These are phyloP conservation scores for Phaonia tiefii DNA, from an alignment of 2,888 invertebrate species.

Conservation along the genomic window DNA sequence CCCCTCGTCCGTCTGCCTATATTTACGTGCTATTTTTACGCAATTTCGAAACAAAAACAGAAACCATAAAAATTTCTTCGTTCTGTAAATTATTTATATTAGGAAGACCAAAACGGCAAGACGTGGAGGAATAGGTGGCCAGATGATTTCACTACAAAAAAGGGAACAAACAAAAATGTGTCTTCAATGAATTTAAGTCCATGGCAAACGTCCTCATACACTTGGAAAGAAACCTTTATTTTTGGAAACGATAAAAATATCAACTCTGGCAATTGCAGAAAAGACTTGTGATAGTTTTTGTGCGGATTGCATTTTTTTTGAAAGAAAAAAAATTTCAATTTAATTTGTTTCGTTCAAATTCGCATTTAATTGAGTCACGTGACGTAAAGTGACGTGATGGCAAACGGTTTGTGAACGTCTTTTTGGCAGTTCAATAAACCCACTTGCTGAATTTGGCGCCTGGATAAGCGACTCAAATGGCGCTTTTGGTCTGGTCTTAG, in stretches of 20 bases:
- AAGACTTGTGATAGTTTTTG: constrained; percentile 38
- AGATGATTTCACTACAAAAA: neutral
- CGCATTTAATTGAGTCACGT: constrained; percentile 64
- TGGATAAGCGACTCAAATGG: too few species aligned
- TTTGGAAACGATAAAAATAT: constrained; percentile 22
- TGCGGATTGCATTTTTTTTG: constrained; percentile 1
- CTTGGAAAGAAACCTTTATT: neutral
- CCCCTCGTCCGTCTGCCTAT: neutral
- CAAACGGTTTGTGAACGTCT: constrained; percentile 10
- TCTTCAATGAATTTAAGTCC: constrained; percentile 14
- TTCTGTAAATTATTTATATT: constrained; percentile 21
- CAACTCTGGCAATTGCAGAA: constrained; percentile 5
- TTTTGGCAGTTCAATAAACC: constrained; percentile 39
- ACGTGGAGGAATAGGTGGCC: neutral
- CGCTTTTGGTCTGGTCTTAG: neutral
- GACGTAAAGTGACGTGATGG: constrained; percentile 36
- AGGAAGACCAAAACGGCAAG: constrained; percentile 3
- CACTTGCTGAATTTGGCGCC: neutral
- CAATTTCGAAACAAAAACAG: constrained; percentile 43
- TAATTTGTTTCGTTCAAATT: constrained; percentile 44
- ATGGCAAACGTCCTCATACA: neutral
- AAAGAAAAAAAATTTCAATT: constrained; percentile 49
- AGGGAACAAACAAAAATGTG: neutral
- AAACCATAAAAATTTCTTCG: constrained; percentile 4
- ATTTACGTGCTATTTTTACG: constrained; percentile 60